Percentiles rank a stretch among this genome's conserved stretches.
These are phyloP conservation scores for Hirudo medicinalis DNA, from an alignment of 1,140 invertebrate genomes.

Conservation along the genomic window DNA sequence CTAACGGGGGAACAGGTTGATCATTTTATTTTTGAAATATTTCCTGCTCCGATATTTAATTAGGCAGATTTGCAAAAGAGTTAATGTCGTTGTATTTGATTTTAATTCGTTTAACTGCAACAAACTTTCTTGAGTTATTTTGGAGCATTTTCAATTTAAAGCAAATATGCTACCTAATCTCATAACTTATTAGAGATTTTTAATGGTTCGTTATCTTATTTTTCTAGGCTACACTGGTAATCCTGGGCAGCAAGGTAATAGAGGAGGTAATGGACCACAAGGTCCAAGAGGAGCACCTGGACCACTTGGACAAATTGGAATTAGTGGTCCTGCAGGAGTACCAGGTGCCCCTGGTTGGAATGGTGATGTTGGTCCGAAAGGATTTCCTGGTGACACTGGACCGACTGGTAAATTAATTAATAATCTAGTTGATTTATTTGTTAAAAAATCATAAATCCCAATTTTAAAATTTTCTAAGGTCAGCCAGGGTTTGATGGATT, in stretches of 20 bases:
- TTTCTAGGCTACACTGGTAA: slow-evolving; percentile 6
- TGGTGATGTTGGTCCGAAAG: slow-evolving; percentile 4
- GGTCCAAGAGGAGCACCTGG: slow-evolving; percentile 14
- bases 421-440: neutral
- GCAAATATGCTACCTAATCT: no score
- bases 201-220: no score
- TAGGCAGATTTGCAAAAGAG: no score
- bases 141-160: no score
- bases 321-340: neutral
- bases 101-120: neutral
- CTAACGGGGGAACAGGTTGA: slow-evolving; percentile 20
- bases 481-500: slow-evolving; percentile 16
- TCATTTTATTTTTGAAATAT: neutral
- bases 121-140: neutral
- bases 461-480: slow-evolving; percentile 5
- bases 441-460: neutral
- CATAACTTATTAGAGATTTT: no score
- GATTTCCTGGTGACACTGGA: slow-evolving; percentile 8
- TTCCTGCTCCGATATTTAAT: no score
- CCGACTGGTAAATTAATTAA: neutral
- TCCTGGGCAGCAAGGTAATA: slow-evolving; percentile 14
- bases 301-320: neutral
- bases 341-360: neutral
- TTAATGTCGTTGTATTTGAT: no score
- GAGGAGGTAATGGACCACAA: slow-evolving; percentile 11